phyloP scores from a whole-genome alignment of 2,888 invertebrate genomes.

The Standfussiana lucernea region DNA sequence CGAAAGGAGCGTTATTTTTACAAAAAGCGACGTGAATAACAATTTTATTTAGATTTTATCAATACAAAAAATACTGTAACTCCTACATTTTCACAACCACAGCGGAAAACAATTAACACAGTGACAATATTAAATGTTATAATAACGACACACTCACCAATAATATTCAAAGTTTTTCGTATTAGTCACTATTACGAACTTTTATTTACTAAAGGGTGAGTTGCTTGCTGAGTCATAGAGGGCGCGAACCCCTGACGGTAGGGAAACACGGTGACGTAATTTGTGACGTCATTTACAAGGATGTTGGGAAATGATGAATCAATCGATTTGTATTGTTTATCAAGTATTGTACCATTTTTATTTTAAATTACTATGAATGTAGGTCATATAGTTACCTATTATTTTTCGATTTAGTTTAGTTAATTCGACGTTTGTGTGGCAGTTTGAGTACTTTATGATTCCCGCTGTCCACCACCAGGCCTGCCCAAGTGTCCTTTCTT shows the following conservation, averaged over 20 bases:
- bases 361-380: background rate
- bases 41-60: background rate
- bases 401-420: no score
- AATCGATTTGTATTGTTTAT: constrained; percentile 1
- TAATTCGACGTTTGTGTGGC: no score
- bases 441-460: no score
- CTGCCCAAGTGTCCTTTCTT: no score
- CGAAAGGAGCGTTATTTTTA: background rate
- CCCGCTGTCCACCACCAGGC: no score
- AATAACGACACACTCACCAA: constrained; percentile 11
- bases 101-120: background rate
- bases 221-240: constrained; percentile 39
- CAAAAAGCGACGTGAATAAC: background rate
- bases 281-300: constrained; percentile 25
- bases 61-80: background rate
- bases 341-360: background rate
- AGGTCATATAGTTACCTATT: no score
- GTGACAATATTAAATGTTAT: background rate
- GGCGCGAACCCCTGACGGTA: constrained; percentile 36
- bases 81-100: background rate
- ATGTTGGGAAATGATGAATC: constrained; percentile 17
- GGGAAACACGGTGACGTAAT: constrained; percentile 49
- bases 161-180: background rate
- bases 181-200: constrained; percentile 35
- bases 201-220: constrained; percentile 27